Conservation (phyloP, 2,888 invertebrate species). For the Drosophila fulvimacula region DNA sequence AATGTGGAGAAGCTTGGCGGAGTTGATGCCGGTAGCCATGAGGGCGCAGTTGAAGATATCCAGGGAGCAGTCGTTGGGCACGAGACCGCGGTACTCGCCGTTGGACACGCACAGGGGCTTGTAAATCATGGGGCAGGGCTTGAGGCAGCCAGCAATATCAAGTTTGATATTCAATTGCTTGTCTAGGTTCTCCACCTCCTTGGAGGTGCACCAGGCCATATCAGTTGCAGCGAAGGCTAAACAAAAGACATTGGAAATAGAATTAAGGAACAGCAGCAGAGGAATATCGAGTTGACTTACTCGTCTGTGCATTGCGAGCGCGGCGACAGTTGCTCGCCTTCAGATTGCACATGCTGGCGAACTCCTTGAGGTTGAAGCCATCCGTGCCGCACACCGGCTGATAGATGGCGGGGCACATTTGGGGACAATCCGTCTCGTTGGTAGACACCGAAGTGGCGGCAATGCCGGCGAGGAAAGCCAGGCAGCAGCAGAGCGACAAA, state of each 20-base stretch:
- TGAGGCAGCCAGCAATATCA: conserved; percentile 61
- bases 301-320: conserved; percentile 48
- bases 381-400: conserved; percentile 76
- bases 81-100: conserved; percentile 74
- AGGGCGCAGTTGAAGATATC: conserved; percentile 76
- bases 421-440: conserved; percentile 68
- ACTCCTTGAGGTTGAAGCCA: conserved; percentile 72
- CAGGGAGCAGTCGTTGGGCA: conserved; percentile 74
- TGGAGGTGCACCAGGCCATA: conserved; percentile 80
- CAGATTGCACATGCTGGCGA: conserved; percentile 72
- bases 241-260: neutral
- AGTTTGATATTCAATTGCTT: conserved; percentile 61
- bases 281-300: conserved; percentile 47
- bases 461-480: conserved; percentile 53
- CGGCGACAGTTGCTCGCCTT: conserved; percentile 75
- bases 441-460: conserved; percentile 55
- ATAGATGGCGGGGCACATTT: conserved; percentile 67
- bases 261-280: neutral
- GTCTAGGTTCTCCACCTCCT: conserved; percentile 61
- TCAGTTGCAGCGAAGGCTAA: conserved; percentile 66
- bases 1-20: conserved; percentile 52
- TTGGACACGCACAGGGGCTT: conserved; percentile 80
- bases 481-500: conserved; percentile 44
- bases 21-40: conserved; percentile 31
- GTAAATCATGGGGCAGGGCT: conserved; percentile 78